phyloP scores from a whole-genome alignment of 2,797 vertebrate genomes.

The Zenarchopterus dispar region DNA sequence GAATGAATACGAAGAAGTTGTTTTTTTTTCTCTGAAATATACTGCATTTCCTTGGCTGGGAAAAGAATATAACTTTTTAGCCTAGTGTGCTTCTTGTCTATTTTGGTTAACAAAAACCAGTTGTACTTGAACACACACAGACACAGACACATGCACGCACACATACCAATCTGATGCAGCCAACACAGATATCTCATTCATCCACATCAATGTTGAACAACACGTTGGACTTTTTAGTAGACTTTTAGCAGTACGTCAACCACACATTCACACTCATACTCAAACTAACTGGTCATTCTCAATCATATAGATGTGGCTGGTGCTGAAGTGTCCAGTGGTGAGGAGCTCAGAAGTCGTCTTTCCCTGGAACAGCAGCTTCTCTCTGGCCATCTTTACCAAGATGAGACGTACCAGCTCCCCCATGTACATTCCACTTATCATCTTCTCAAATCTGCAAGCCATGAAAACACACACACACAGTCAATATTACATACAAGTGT shows the following conservation, averaged over 20 bases:
- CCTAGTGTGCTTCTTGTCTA: no score
- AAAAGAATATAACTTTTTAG: no score
- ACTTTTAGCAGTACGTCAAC: not conserved
- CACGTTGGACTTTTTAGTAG: no score
- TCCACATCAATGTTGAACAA: no score
- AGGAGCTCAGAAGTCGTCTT: conserved; percentile 85
- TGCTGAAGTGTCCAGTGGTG: conserved; percentile 87
- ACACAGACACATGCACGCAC: no score
- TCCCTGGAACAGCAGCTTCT: conserved; percentile 89
- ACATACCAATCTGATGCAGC: no score
- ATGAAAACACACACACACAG: not conserved
- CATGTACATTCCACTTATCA: conserved; percentile 98
- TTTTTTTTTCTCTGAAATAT: no score
- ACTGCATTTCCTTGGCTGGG: no score
- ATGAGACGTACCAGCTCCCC: conserved; percentile 95
- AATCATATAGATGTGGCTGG: conserved; percentile 88
- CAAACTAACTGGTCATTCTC: conserved; percentile 84
- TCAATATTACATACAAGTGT: not conserved
- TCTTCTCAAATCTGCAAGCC: conserved; percentile 92
- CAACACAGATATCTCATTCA: no score
- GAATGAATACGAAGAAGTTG: no score
- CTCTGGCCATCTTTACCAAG: conserved; percentile 94
- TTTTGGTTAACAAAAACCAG: no score
- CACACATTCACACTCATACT: conserved; percentile 5
- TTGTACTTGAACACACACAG: no score